phyloP scores from a whole-genome alignment of 2,113 vertebrate species.

The Platichthys flesus region DNA sequence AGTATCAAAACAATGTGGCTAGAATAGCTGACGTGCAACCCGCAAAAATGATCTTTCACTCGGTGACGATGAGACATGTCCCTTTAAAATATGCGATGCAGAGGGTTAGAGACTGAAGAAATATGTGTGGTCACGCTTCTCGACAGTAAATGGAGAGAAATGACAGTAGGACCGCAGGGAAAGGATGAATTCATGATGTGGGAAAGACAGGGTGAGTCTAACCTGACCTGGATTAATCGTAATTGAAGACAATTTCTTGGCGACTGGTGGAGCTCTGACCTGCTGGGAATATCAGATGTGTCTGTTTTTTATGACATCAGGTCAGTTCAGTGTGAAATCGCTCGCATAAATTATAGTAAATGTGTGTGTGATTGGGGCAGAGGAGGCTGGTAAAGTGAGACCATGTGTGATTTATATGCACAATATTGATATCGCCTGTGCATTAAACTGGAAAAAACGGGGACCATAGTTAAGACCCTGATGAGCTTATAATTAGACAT shows the following conservation, averaged over 20 bases:
- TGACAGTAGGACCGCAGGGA: slow-evolving; percentile 30
- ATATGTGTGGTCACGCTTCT: slow-evolving; percentile 42
- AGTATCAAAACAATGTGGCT: slow-evolving; percentile 8
- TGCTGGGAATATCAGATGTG: slow-evolving; percentile 27
- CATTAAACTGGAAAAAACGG: slow-evolving; percentile 38
- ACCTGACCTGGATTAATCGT: slow-evolving; percentile 19
- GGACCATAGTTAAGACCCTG: too few relatives aligned
- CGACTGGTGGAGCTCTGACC: slow-evolving; percentile 24
- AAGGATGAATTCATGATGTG: slow-evolving; percentile 18
- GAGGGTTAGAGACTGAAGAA: slow-evolving; percentile 38
- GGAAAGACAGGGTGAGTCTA: slow-evolving; percentile 3
- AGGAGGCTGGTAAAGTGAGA: slow-evolving; percentile 10
- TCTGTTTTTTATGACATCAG: slow-evolving; percentile 17
- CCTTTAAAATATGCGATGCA: slow-evolving; percentile 1
- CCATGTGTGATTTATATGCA: background rate
- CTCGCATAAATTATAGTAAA: slow-evolving; percentile 19
- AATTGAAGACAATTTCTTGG: slow-evolving; percentile 19
- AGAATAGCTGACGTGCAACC: background rate
- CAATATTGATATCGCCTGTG: slow-evolving; percentile 15
- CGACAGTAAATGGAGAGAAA: slow-evolving; percentile 44
- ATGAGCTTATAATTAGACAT: background rate
- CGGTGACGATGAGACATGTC: background rate
- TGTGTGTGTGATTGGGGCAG: slow-evolving; percentile 13
- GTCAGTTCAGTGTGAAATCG: slow-evolving; percentile 23
- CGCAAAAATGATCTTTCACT: background rate